phyloP scores from a whole-genome alignment of 2,888 invertebrate species.

The Minunthozetes semirufus region DNA sequence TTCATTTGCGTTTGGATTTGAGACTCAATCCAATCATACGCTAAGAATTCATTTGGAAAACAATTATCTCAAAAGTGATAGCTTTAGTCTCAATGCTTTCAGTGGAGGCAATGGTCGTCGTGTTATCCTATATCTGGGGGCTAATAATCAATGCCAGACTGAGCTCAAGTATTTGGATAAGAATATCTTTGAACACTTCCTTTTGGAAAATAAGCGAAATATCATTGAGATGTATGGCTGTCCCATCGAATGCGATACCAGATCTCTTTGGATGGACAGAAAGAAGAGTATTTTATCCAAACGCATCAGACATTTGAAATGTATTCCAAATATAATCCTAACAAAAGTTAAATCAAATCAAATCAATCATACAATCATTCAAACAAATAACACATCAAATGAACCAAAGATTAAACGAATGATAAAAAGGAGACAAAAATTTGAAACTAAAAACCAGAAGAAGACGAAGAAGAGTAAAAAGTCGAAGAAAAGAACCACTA shows the following conservation, averaged over 20 bases:
- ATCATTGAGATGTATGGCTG: conserved; percentile 34
- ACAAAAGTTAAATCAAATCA: background rate
- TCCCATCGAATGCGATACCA: conserved; percentile 32
- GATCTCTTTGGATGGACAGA: conserved; percentile 20
- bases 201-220: conserved; percentile 20
- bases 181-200: conserved; percentile 31
- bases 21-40: conserved; percentile 4
- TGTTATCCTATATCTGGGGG: conserved; percentile 28
- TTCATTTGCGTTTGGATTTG: conserved; percentile 33
- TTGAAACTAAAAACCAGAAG: background rate
- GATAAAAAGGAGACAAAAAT: background rate
- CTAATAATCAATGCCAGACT: conserved; percentile 24
- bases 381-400: background rate
- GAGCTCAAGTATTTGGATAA: background rate
- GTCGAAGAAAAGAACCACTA: background rate
- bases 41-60: conserved; percentile 24
- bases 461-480: background rate
- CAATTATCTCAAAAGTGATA: conserved; percentile 24
- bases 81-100: conserved; percentile 28
- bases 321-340: background rate
- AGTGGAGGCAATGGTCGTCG: conserved; percentile 31
- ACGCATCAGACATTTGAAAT: conserved; percentile 8
- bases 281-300: background rate
- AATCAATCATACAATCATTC: background rate
- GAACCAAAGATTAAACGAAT: background rate